A percentile compares a stretch with the other conserved stretches of the same genome.
phyloP scores from a whole-genome alignment of 1,140 invertebrate genomes.

The Scaptodrosophila lebanonensis region DNA sequence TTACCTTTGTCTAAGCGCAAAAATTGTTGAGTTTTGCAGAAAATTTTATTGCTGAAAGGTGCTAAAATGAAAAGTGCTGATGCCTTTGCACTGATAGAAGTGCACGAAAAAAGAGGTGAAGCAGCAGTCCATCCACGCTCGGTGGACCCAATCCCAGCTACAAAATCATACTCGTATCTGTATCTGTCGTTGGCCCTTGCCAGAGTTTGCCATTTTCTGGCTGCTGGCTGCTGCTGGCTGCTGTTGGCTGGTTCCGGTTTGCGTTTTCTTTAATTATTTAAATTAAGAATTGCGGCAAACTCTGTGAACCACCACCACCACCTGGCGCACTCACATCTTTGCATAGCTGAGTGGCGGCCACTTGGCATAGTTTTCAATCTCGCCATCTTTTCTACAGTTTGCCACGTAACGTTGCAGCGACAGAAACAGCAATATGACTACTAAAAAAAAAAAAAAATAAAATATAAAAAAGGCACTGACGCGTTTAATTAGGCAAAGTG shows the following conservation, averaged over 20 bases:
- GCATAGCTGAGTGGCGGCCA: slow-evolving; percentile 49
- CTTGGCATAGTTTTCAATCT: slow-evolving; percentile 71
- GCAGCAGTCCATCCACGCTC: no score
- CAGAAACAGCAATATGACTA: slow-evolving; percentile 11
- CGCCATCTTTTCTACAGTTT: slow-evolving; percentile 23
- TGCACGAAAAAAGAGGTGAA: no score
- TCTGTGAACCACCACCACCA: no score
- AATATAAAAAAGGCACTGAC: slow-evolving; percentile 40
- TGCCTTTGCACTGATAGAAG: slow-evolving; percentile 48
- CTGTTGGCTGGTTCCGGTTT: slow-evolving; percentile 16
- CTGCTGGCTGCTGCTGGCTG: slow-evolving; percentile 7
- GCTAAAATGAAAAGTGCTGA: slow-evolving; percentile 74
- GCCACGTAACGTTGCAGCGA: background rate
- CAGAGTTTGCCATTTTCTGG: slow-evolving; percentile 3
- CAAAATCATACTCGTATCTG: no score
- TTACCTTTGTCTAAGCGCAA: slow-evolving; percentile 66
- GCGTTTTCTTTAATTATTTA: slow-evolving; percentile 65
- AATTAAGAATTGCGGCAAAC: slow-evolving; percentile 60
- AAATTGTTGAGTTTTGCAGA: slow-evolving; percentile 69
- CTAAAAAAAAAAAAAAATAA: slow-evolving; percentile 30
- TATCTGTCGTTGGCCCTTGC: no score
- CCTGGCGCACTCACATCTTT: no score
- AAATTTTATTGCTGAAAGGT: slow-evolving; percentile 74
- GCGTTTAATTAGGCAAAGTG: slow-evolving; percentile 74
- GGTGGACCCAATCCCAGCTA: no score